A percentile compares a stretch with the other conserved stretches of the same genome.
phyloP scores from a whole-genome alignment of 2,888 invertebrate genomes.

The Rugalucina vietnamica region DNA sequence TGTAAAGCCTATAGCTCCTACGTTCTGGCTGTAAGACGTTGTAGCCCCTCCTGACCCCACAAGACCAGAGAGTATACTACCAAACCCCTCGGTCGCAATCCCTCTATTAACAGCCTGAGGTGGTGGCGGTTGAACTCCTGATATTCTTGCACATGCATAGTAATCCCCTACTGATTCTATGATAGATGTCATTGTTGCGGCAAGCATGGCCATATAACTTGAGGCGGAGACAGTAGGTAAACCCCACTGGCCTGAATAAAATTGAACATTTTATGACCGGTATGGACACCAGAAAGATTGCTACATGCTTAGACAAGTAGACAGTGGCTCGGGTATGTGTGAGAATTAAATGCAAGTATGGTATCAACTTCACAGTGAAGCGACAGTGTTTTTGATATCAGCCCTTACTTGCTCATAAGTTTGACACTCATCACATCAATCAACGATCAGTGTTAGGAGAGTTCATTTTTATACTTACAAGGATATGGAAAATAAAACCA shows the following conservation, averaged over 20 bases:
- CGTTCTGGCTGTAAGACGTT: constrained; percentile 95
- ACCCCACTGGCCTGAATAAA: constrained; percentile 80
- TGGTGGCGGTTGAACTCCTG: constrained; percentile 92
- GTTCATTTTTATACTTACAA: constrained; percentile 63
- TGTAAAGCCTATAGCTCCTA: constrained; percentile 94
- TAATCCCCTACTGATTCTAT: constrained; percentile 90
- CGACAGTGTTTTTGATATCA: too few relatives aligned
- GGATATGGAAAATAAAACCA: constrained; percentile 87
- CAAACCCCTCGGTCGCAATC: constrained; percentile 89
- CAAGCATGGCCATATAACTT: constrained; percentile 79
- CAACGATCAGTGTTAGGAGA: too few relatives aligned
- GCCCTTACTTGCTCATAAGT: too few relatives aligned
- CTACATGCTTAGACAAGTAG: too few relatives aligned
- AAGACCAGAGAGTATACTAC: constrained; percentile 92
- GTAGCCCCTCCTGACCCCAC: constrained; percentile 95
- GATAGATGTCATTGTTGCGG: constrained; percentile 80
- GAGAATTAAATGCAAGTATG: too few relatives aligned
- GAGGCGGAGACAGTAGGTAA: constrained; percentile 78
- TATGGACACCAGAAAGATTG: too few relatives aligned
- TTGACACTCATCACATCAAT: too few relatives aligned
- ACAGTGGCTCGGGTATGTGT: too few relatives aligned
- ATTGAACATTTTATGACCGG: background rate
- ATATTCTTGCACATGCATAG: constrained; percentile 91
- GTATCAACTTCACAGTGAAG: too few relatives aligned
- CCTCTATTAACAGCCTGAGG: constrained; percentile 94